Conservation (phyloP, 23 tunicate species). For the Styela plicata region DNA sequence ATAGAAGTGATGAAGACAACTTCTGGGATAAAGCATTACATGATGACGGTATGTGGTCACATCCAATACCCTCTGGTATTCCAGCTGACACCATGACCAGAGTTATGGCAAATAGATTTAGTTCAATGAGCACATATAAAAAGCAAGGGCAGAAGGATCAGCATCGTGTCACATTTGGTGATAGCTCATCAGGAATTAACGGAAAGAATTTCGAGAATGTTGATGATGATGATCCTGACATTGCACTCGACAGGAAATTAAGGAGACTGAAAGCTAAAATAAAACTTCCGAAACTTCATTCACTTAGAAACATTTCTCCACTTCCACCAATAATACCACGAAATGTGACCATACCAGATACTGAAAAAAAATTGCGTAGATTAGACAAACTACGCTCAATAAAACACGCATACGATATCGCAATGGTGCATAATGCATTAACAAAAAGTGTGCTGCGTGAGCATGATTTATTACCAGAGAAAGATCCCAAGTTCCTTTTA, state of each 20-base stretch:
- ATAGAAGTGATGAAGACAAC: slow-evolving; percentile 12
- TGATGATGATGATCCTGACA: not conserved
- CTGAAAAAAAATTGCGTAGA: not conserved
- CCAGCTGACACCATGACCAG: slow-evolving; percentile 9
- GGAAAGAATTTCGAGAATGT: not conserved
- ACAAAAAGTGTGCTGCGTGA: not conserved
- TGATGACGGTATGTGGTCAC: slow-evolving; percentile 17
- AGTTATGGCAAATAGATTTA: slow-evolving; percentile 19
- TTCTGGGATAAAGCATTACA: slow-evolving; percentile 6
- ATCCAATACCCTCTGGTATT: slow-evolving; percentile 9
- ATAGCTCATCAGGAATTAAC: not conserved
- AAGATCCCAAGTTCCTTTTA: not conserved
- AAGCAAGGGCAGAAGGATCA: not conserved
- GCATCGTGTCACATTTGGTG: slow-evolving; percentile 12
- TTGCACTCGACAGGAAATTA: not conserved
- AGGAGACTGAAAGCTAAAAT: slow-evolving; percentile 3
- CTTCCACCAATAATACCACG: slow-evolving; percentile 8
- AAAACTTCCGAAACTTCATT: slow-evolving; percentile 15
- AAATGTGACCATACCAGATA: not conserved
- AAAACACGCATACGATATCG: slow-evolving; percentile 21
- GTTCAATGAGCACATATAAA: not conserved
- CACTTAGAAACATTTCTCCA: slow-evolving; percentile 4
- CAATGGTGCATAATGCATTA: slow-evolving; percentile 23
- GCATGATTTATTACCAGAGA: slow-evolving; percentile 14
- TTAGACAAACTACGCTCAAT: not conserved